Evolutionary conservation across 2,113 vertebrate species (phyloP).

Genomic region (Poeciliopsis turrubarensis): DNA sequence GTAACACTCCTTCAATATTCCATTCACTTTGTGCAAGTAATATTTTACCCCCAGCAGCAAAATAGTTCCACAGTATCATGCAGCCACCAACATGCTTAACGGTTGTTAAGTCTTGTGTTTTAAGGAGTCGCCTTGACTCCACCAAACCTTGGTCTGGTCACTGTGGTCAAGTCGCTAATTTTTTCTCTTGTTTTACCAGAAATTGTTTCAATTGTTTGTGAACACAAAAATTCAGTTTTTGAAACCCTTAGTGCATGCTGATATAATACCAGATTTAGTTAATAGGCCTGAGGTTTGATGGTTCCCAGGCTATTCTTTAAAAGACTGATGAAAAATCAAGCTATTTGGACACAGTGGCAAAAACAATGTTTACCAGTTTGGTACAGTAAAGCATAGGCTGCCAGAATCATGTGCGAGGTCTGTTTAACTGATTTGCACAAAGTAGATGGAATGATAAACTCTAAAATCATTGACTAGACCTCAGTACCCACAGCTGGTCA

Average conservation of each 20-base stretch:
- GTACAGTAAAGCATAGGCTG: no score
- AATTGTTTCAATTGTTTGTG: neutral
- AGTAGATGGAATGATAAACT: neutral
- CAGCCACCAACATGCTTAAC: neutral
- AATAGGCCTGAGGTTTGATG: no score
- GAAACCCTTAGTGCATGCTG: no score
- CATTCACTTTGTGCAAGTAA: neutral
- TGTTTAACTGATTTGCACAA: neutral
- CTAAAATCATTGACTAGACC: neutral
- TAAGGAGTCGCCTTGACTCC: neutral
- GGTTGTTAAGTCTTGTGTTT: neutral
- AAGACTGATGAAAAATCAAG: no score
- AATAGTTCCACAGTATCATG: neutral
- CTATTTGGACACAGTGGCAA: no score
- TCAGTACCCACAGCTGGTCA: neutral
- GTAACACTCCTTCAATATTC: neutral
- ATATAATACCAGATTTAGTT: no score
- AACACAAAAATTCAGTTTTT: no score
- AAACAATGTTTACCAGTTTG: no score
- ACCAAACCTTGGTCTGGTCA: neutral
- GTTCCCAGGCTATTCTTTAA: no score
- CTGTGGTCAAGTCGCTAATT: neutral
- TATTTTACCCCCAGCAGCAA: neutral
- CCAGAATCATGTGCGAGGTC: no score
- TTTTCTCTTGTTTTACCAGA: neutral